These are phyloP conservation scores for Rattus rattus DNA, from an alignment of 2,113 vertebrate genomes.

Conservation along the genomic window DNA sequence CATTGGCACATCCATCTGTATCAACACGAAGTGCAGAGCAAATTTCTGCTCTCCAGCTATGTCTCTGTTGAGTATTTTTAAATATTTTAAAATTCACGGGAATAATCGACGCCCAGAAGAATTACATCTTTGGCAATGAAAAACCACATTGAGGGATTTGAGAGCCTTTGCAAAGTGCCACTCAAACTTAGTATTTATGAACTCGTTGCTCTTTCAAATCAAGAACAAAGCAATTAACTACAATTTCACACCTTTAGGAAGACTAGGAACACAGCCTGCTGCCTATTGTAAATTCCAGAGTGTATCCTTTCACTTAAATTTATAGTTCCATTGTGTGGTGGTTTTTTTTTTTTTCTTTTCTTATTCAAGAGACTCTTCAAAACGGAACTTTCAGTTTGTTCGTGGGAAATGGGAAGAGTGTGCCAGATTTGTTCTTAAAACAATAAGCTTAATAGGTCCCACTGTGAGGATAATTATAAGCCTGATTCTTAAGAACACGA, in stretches of 20 bases:
- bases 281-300: conserved; percentile 73
- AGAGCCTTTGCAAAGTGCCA: conserved; percentile 66
- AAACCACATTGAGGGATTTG: conserved; percentile 70
- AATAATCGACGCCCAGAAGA: conserved; percentile 72
- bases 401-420: conserved; percentile 33
- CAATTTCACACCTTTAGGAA: conserved; percentile 78
- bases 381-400: conserved; percentile 61
- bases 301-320: conserved; percentile 73
- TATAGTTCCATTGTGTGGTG: conserved; percentile 65
- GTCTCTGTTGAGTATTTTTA: conserved; percentile 62
- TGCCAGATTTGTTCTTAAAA: conserved; percentile 51
- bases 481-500: neutral
- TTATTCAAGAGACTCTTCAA: conserved; percentile 66
- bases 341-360: neutral
- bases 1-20: conserved; percentile 3
- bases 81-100: conserved; percentile 79
- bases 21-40: conserved; percentile 48
- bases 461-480: neutral
- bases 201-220: conserved; percentile 79
- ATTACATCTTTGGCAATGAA: conserved; percentile 71
- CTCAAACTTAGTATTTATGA: conserved; percentile 78
- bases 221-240: conserved; percentile 83
- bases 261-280: conserved; percentile 66
- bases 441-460: conserved; percentile 62
- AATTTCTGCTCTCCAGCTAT: conserved; percentile 58